Conservation (phyloP, 2,888 invertebrate genomes). For the Acleris holmiana region DNA sequence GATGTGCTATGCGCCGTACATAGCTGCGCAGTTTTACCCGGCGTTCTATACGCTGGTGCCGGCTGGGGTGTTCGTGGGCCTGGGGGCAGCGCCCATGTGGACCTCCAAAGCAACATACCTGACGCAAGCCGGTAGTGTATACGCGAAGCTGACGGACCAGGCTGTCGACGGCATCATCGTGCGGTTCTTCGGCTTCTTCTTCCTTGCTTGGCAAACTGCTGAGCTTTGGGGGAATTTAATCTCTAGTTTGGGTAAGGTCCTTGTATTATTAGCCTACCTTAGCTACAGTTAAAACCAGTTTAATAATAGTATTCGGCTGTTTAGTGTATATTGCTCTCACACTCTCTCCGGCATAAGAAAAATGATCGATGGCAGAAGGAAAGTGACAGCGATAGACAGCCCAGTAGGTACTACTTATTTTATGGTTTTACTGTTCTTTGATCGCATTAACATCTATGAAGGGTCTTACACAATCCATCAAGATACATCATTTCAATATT, state of each 20-base stretch:
- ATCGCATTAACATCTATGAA: too few species aligned
- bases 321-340: too few species aligned
- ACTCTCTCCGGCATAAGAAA: too few species aligned
- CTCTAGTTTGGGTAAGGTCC: conserved; percentile 92
- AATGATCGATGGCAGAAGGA: too few species aligned
- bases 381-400: too few species aligned
- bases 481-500: too few species aligned
- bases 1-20: conserved; percentile 97
- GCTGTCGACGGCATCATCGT: conserved; percentile 96
- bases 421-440: too few species aligned
- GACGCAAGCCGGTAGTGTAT: conserved; percentile 94
- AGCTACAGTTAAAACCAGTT: too few species aligned
- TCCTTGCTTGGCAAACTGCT: conserved; percentile 98
- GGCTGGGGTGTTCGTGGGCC: conserved; percentile 95
- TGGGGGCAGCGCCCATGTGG: conserved; percentile 99
- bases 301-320: too few species aligned
- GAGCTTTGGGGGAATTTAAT: conserved; percentile 98
- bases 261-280: conserved; percentile 1
- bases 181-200: conserved; percentile 99
- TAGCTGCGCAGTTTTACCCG: conserved; percentile 97
- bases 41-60: conserved; percentile 96
- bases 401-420: too few species aligned
- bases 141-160: conserved; percentile 93
- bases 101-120: conserved; percentile 99
- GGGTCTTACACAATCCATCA: too few species aligned